Conservation (phyloP, 2,797 vertebrate species). For the Lemur catta region DNA sequence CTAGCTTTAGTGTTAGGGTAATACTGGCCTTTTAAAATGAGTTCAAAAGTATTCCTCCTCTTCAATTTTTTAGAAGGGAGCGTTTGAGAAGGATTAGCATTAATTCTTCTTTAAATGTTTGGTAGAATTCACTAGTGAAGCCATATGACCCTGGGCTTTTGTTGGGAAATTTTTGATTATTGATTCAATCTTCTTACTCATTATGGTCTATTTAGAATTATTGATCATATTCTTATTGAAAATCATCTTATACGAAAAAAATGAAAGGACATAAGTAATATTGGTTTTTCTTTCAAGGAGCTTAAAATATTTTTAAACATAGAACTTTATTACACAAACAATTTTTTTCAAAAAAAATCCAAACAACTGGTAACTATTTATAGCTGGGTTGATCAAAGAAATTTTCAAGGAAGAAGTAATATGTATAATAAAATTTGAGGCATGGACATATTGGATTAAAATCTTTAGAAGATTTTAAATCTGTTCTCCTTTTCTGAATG, state of each 20-base stretch:
- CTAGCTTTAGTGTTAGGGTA: not conserved
- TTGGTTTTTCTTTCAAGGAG: not conserved
- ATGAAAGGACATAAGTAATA: not conserved
- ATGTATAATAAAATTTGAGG: not conserved
- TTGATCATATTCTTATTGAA: not conserved
- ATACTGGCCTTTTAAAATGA: not conserved
- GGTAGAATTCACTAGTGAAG: not conserved
- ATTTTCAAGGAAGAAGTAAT: not conserved
- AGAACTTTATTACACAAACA: not conserved
- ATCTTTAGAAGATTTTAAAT: not conserved
- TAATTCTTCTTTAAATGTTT: not conserved
- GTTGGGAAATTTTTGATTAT: not conserved
- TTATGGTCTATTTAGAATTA: not conserved
- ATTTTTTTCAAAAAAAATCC: not conserved
- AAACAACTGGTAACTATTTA: not conserved
- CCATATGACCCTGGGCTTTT: not conserved
- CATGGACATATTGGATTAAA: not conserved
- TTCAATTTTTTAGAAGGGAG: not conserved
- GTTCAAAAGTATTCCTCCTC: not conserved
- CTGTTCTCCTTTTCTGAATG: not conserved
- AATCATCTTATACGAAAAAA: not conserved
- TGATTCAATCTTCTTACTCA: not conserved
- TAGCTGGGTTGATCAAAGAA: not conserved
- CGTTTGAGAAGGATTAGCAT: not conserved
- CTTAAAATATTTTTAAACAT: not conserved